Conservation (phyloP, 2,888 invertebrate species). For the Volucella zonaria region DNA sequence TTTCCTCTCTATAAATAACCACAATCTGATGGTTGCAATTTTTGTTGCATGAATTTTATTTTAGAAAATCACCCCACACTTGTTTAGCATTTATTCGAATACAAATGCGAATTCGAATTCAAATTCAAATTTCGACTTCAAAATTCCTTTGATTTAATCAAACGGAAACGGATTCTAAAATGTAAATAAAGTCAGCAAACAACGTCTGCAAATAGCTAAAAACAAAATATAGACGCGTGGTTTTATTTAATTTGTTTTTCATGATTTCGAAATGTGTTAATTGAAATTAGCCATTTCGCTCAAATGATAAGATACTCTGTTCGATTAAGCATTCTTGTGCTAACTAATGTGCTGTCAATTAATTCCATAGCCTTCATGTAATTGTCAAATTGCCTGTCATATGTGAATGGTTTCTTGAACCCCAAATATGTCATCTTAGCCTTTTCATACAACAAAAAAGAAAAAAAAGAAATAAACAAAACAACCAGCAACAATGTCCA, state of each 20-base stretch:
- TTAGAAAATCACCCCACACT: not conserved
- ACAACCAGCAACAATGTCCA: not conserved
- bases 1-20: conserved; percentile 31
- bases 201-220: not conserved
- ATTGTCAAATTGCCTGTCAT: not conserved
- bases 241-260: conserved; percentile 18
- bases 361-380: not conserved
- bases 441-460: too few species aligned
- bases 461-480: too few species aligned
- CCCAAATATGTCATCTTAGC: too few species aligned
- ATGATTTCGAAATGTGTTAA: conserved; percentile 24
- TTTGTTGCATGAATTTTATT: not conserved
- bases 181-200: not conserved
- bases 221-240: not conserved
- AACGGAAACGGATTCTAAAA: conserved; percentile 3
- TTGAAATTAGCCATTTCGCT: conserved; percentile 27
- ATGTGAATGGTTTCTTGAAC: not conserved
- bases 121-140: not conserved
- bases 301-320: not conserved
- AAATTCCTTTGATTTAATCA: not conserved
- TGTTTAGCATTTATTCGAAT: too few species aligned
- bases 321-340: not conserved
- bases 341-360: conserved; percentile 14
- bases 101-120: too few species aligned
- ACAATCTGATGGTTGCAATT: conserved; percentile 7